Evolutionary conservation across 64 coral and sea anemone species (phyloP).

Genomic region (Platygyra sinensis): DNA sequence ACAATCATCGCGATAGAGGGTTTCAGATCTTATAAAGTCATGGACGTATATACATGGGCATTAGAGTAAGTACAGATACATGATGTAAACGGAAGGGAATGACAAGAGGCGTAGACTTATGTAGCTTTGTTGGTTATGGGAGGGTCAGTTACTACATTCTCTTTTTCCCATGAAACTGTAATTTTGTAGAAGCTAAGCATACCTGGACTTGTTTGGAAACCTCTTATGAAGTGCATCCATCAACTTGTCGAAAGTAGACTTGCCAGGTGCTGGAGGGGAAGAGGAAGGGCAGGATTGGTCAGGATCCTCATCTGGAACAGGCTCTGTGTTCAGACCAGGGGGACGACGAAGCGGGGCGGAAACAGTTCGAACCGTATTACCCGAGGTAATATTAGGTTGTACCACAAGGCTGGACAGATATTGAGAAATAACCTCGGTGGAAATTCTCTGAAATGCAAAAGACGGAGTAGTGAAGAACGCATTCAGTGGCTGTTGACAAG

Average conservation of each 20-base stretch:
- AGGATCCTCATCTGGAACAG: constrained; percentile 6
- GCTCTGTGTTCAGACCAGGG: constrained; percentile 21
- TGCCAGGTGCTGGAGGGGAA: neutral
- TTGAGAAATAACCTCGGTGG: neutral
- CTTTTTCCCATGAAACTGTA: too few relatives aligned
- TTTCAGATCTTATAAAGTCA: too few relatives aligned
- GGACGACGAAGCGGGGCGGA: neutral
- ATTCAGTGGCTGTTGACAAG: neutral
- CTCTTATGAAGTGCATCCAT: constrained; percentile 16
- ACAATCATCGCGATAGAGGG: too few relatives aligned
- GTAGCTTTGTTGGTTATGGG: too few relatives aligned
- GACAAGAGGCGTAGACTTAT: too few relatives aligned
- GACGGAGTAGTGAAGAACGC: neutral
- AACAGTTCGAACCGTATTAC: neutral
- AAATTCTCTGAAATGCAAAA: neutral
- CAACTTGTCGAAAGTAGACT: constrained; percentile 24
- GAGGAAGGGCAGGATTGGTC: neutral
- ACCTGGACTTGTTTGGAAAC: constrained; percentile 32
- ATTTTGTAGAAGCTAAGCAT: neutral
- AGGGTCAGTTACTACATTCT: too few relatives aligned
- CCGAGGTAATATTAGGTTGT: neutral
- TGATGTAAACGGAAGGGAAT: too few relatives aligned
- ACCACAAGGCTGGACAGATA: neutral
- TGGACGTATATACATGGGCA: too few relatives aligned
- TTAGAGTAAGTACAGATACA: too few relatives aligned